phyloP scores from a whole-genome alignment of 1,140 invertebrate species.

The Saccostrea glomerata region DNA sequence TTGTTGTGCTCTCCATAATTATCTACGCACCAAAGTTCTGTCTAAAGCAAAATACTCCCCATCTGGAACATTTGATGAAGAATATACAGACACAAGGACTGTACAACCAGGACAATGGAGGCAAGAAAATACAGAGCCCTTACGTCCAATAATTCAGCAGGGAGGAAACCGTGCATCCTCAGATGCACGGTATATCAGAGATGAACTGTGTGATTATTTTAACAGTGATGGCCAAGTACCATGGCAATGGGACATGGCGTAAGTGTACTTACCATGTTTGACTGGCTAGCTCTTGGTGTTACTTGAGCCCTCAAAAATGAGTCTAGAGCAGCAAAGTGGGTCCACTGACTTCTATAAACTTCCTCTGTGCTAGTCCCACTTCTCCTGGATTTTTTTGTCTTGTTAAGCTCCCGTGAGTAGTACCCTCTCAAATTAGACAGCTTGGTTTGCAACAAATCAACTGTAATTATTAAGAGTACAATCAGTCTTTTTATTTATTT shows the following conservation, averaged over 20 bases:
- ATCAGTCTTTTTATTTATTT: too few relatives aligned
- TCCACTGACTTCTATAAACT: neutral
- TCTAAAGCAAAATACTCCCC: too few relatives aligned
- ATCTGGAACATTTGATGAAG: slow-evolving; percentile 30
- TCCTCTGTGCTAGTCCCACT: slow-evolving; percentile 1
- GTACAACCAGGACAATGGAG: slow-evolving; percentile 13
- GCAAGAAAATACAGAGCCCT: too few relatives aligned
- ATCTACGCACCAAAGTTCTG: neutral
- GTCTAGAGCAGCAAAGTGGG: neutral
- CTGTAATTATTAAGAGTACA: neutral
- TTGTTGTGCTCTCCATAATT: slow-evolving; percentile 45
- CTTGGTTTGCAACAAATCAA: neutral
- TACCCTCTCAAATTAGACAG: neutral
- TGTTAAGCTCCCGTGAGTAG: neutral
- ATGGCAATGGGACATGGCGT: slow-evolving; percentile 33
- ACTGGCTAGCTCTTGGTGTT: neutral
- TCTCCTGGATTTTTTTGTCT: neutral
- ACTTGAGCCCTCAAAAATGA: neutral
- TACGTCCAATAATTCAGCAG: too few relatives aligned
- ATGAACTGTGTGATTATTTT: too few relatives aligned
- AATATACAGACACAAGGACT: neutral
- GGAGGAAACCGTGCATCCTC: too few relatives aligned
- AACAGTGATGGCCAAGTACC: too few relatives aligned
- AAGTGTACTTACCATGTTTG: neutral
- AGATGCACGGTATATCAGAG: too few relatives aligned